phyloP scores from a whole-genome alignment of 2,888 invertebrate genomes.

The Coleophora flavipennella region DNA sequence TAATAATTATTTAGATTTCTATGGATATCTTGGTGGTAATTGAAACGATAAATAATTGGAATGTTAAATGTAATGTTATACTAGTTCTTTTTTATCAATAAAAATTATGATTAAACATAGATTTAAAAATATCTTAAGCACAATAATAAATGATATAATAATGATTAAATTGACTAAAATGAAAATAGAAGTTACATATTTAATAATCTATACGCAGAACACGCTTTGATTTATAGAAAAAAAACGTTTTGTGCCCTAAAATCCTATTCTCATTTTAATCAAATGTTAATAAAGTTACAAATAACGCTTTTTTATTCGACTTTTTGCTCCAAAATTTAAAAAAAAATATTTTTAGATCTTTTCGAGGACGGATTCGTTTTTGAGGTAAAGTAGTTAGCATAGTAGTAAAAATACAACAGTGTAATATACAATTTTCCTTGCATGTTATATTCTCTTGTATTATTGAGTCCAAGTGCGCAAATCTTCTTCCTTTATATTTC shows the following conservation, averaged over 20 bases:
- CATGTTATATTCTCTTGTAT: conserved; percentile 18
- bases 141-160: background rate
- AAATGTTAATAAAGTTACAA: conserved; percentile 2
- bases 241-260: conserved; percentile 34
- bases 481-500: too few species aligned
- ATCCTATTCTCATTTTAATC: conserved; percentile 70
- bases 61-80: too few species aligned
- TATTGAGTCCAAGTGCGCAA: too few species aligned
- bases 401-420: background rate
- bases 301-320: background rate
- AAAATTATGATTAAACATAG: background rate
- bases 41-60: too few species aligned
- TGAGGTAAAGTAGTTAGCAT: conserved; percentile 27
- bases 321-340: background rate
- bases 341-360: conserved; percentile 9
- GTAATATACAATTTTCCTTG: too few species aligned
- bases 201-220: conserved; percentile 20
- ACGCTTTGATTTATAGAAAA: conserved; percentile 10
- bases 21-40: too few species aligned
- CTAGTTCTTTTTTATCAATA: background rate
- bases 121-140: background rate
- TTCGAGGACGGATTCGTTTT: conserved; percentile 21
- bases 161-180: conserved; percentile 48
- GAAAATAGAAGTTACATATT: conserved; percentile 71
- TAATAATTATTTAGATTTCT: too few species aligned